Conservation (phyloP, 2,888 invertebrate species). For the Lasioglossum lativentre region DNA sequence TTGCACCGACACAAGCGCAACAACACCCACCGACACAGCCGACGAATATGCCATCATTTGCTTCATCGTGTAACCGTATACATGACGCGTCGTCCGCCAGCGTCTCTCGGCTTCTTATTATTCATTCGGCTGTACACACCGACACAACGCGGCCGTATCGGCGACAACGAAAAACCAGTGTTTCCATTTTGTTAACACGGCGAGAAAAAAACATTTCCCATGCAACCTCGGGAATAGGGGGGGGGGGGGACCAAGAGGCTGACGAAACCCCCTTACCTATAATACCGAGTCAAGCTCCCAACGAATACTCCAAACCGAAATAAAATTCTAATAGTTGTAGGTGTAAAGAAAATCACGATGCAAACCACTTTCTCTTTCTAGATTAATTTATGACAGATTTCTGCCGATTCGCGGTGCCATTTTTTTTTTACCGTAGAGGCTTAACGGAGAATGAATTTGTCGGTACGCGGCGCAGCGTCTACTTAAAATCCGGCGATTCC, state of each 20-base stretch:
- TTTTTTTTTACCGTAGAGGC: neutral
- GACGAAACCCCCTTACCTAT: neutral
- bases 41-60: constrained; percentile 48
- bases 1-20: constrained; percentile 39
- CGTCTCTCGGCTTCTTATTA: constrained; percentile 35
- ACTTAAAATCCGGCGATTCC: constrained; percentile 51
- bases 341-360: too few relatives aligned
- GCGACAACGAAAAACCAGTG: neutral
- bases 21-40: neutral
- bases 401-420: neutral
- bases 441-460: neutral
- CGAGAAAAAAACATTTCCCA: neutral
- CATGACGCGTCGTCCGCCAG: constrained; percentile 34
- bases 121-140: constrained; percentile 32
- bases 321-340: too few relatives aligned
- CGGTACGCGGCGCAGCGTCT: neutral
- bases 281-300: neutral
- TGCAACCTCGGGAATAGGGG: too few relatives aligned
- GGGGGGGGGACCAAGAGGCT: too few relatives aligned
- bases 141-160: constrained; percentile 23
- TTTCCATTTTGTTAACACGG: neutral
- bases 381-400: neutral
- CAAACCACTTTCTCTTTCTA: neutral
- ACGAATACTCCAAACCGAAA: too few relatives aligned
- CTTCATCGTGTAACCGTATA: constrained; percentile 33